Base-by-base conservation (phyloP, 92 coral and sea anemone genomes). In the Umimayanthus chanpuru region DNA sequence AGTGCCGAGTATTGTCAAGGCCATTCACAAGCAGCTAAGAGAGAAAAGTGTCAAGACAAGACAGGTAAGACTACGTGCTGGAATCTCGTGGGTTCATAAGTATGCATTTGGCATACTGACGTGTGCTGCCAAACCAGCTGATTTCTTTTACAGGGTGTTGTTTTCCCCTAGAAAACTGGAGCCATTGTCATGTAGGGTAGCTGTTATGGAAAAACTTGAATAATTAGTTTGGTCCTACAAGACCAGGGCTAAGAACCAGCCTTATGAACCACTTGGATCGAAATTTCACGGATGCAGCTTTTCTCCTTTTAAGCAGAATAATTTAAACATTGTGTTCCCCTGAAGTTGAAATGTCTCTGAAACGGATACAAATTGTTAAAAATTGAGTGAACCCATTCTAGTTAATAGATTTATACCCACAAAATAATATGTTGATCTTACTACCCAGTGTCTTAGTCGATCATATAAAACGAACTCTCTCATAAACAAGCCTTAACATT, bases 1-100 rank as follows among this genome's bases (percentile, higher is more conserved):
- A 84, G 96, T 95, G 26, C 97, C 94, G 9, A 85, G 94, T 29
- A 96, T 97, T 58, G 99, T 97, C 44, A 97, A 92, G 90, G 98
- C 99, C 28, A 90, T 97, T 56, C 98, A 97, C 89, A 95, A 93
- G 86, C 99, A 97, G 72, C 90, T 97, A 61, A 91, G 90, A 73
- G 99, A 97, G 65, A 97, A 97, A 53, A 97, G 99, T 91, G 98
- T 97, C 81, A 97, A 97, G 81, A 97, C 99, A 47, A 93, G 99
- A 94, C 99, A 97, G 98, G 99, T 89, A 71, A 64, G 82, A 44
- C n/a, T 0, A 21, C 43, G 5, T 61, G 68, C 26, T 61, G 23
- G 8, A 61, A 4, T 20, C 26, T 20, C 26, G 3, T 18, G 68
- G n/a, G 25, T 21, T 61, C 67, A 3, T 16, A 1, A 44, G 25